These are phyloP conservation scores for Megalurothrips usitatus DNA, from an alignment of 2,888 invertebrate species.

Conservation along the genomic window DNA sequence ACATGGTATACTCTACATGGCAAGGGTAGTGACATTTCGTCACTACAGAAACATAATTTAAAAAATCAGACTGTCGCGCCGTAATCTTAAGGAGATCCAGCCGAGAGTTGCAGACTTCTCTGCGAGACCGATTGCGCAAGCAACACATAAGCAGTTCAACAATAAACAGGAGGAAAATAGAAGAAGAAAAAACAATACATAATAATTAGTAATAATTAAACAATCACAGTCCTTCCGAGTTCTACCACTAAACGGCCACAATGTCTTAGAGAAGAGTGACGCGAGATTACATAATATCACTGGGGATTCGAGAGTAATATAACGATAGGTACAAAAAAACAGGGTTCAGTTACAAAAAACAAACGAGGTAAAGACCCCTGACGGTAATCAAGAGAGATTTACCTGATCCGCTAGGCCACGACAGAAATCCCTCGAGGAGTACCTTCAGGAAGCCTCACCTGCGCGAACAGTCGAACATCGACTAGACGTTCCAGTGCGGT, in stretches of 20 bases:
- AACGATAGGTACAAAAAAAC: constrained; percentile 19
- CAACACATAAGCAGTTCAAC: background rate
- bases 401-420: no score
- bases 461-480: no score
- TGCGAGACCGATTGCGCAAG: background rate
- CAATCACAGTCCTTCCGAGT: constrained; percentile 19
- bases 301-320: constrained; percentile 1
- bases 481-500: no score
- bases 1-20: constrained; percentile 6
- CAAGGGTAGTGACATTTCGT: constrained; percentile 8
- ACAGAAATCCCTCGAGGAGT: no score
- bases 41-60: background rate
- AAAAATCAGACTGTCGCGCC: background rate
- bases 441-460: no score
- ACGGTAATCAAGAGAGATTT: no score
- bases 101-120: background rate
- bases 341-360: constrained; percentile 11
- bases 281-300: constrained; percentile 25
- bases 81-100: background rate
- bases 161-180: background rate
- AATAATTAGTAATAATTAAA: background rate
- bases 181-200: background rate
- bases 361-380: no score
- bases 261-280: background rate
- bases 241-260: constrained; percentile 1